Percentiles rank a stretch among this genome's conserved stretches.
phyloP scores from a whole-genome alignment of 2,888 invertebrate species.

The Ichneumon xanthorius region DNA sequence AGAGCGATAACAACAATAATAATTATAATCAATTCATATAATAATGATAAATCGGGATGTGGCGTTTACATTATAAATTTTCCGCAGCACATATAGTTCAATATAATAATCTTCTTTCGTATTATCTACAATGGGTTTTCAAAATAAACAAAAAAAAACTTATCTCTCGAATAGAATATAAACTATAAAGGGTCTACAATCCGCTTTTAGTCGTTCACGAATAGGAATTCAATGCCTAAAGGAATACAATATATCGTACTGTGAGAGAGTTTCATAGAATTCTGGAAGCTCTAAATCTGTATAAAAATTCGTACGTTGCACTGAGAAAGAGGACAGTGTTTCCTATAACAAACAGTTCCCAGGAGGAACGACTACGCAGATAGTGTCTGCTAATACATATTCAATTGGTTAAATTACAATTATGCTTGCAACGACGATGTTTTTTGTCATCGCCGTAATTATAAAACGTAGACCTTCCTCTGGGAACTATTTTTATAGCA shows the following conservation, averaged over 20 bases:
- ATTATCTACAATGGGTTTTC: slow-evolving; percentile 71
- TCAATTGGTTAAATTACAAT: too few species aligned
- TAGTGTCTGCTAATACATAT: too few species aligned
- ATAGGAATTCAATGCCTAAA: slow-evolving; percentile 25
- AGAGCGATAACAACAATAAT: slow-evolving; percentile 76
- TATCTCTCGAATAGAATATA: slow-evolving; percentile 60
- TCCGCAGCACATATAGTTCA: slow-evolving; percentile 53
- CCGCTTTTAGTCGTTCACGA: slow-evolving; percentile 29
- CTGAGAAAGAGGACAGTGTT: background rate
- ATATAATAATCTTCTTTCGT: slow-evolving; percentile 70
- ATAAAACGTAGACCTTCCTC: too few species aligned
- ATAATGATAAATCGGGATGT: slow-evolving; percentile 71
- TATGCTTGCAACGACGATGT: background rate
- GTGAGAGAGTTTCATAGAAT: slow-evolving; percentile 27
- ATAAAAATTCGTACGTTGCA: slow-evolving; percentile 48
- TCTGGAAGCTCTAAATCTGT: slow-evolving; percentile 38
- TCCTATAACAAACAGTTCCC: too few species aligned
- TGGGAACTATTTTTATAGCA: too few species aligned
- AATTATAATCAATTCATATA: slow-evolving; percentile 74
- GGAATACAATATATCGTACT: background rate
- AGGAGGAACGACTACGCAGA: too few species aligned
- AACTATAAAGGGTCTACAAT: slow-evolving; percentile 46
- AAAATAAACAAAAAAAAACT: slow-evolving; percentile 67
- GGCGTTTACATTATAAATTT: slow-evolving; percentile 57
- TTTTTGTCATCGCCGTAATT: background rate